These are phyloP conservation scores for Bolborhynchus lineola DNA, from an alignment of 2,113 vertebrate species.

Conservation along the genomic window DNA sequence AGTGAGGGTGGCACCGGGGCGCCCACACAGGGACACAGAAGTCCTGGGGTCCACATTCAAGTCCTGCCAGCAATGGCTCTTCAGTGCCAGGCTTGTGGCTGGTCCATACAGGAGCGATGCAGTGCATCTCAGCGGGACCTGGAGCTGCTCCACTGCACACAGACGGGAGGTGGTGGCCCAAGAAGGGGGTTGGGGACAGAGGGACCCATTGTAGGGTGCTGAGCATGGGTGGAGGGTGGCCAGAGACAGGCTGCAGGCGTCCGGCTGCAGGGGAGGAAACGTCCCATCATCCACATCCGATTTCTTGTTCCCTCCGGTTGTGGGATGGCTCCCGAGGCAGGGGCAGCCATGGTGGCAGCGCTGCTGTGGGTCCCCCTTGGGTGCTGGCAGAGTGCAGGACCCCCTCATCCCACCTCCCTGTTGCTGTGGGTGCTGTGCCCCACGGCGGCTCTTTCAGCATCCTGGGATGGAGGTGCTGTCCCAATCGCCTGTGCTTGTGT, in stretches of 20 bases:
- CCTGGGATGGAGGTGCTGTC: accelerated
- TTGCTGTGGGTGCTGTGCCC: neutral
- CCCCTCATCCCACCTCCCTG: accelerated
- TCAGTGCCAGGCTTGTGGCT: accelerated
- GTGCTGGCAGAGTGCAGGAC: neutral
- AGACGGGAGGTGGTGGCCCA: accelerated
- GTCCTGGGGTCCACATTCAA: accelerated
- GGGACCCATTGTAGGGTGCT: neutral
- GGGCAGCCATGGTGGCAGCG: neutral
- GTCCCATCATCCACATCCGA: neutral
- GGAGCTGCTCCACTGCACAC: neutral
- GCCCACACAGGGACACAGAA: accelerated
- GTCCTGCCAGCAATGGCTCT: accelerated
- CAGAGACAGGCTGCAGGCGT: accelerated
- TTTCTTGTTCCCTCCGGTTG: neutral
- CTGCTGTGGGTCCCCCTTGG: neutral
- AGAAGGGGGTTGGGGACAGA: neutral
- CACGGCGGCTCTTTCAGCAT: neutral
- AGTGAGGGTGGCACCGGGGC: neutral
- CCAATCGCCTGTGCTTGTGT: too few relatives aligned
- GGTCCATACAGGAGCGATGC: neutral
- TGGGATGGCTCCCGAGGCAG: neutral
- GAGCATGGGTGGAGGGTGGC: neutral
- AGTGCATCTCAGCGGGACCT: neutral
- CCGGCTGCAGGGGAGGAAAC: neutral